Conservation (phyloP, 2,888 invertebrate species). For the Hirtodrosophila confusa region DNA sequence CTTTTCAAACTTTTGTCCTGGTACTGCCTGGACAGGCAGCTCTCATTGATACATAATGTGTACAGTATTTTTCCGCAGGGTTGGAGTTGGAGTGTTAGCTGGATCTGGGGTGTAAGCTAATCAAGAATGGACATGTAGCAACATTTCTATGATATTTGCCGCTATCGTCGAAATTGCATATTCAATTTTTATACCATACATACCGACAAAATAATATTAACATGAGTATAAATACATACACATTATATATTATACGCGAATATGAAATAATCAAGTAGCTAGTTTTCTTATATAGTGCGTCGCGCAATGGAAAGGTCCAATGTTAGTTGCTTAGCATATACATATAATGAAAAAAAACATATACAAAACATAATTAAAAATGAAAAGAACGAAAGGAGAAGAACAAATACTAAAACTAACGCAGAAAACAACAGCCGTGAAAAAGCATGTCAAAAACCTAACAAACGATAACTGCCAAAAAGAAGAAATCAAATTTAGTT, state of each 20-base stretch:
- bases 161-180: constrained; percentile 41
- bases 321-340: constrained; percentile 80
- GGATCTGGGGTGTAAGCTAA: constrained; percentile 27
- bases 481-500: constrained; percentile 63
- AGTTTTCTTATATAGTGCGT: constrained; percentile 80
- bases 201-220: constrained; percentile 41
- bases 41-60: constrained; percentile 57
- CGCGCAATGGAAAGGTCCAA: constrained; percentile 79
- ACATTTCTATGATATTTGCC: constrained; percentile 18
- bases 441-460: constrained; percentile 55
- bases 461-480: constrained; percentile 75
- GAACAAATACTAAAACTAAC: constrained; percentile 10
- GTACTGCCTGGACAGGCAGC: constrained; percentile 46
- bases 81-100: constrained; percentile 39
- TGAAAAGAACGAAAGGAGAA: constrained; percentile 10
- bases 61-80: constrained; percentile 58
- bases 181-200: constrained; percentile 49
- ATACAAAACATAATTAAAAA: constrained; percentile 21
- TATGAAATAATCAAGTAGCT: constrained; percentile 73
- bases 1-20: constrained; percentile 53
- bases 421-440: constrained; percentile 18
- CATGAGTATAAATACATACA: constrained; percentile 38
- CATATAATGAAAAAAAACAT: constrained; percentile 49
- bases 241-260: constrained; percentile 37
- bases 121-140: constrained; percentile 10